A percentile compares a stretch with the other conserved stretches of the same genome.
Conservation (phyloP, 2,113 vertebrate genomes). For the Dipodomys spectabilis region DNA sequence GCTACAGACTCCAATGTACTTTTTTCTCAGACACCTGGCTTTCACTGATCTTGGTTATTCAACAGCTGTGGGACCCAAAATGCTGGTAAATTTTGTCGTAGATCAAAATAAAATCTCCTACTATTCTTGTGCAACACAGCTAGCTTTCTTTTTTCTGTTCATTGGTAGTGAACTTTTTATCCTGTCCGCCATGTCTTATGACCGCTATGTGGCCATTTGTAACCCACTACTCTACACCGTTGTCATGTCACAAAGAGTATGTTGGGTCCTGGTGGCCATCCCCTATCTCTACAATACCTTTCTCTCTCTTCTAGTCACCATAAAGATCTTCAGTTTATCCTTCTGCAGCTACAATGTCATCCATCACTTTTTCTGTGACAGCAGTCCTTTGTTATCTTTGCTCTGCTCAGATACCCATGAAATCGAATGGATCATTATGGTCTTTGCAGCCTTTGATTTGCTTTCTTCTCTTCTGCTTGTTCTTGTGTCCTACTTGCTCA, state of each 20-base stretch:
- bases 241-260: background rate
- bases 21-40: background rate
- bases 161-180: background rate
- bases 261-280: background rate
- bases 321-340: background rate
- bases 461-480: background rate
- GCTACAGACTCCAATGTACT: background rate
- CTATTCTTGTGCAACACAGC: background rate
- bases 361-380: background rate
- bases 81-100: background rate
- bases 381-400: background rate
- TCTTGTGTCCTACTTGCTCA: background rate
- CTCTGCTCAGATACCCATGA: background rate
- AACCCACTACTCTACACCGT: background rate
- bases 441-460: constrained; percentile 8
- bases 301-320: background rate
- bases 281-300: background rate
- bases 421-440: background rate
- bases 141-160: background rate
- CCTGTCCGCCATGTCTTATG: background rate
- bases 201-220: constrained; percentile 11
- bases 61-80: background rate
- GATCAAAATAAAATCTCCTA: background rate
- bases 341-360: background rate
- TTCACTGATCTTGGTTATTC: background rate